A percentile compares a stretch with the other conserved stretches of the same genome.
phyloP scores from a whole-genome alignment of 2,888 invertebrate genomes.

The Dryocosmus kuriphilus region DNA sequence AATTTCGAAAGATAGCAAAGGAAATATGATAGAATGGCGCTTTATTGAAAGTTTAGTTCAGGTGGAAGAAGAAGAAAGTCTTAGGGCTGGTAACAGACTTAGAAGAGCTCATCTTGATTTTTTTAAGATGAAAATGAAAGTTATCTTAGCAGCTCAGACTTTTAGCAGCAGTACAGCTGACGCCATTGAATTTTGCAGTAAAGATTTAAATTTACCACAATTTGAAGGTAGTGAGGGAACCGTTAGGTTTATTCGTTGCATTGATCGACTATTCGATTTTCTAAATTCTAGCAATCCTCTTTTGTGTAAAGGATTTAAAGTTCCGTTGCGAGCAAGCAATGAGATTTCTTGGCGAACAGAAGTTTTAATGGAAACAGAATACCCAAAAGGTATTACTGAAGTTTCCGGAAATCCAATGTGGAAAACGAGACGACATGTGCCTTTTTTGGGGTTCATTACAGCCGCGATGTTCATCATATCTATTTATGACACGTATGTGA shows the following conservation, averaged over 20 bases:
- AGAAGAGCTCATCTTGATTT: conserved; percentile 36
- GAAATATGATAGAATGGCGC: no score
- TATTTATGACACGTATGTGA: no score
- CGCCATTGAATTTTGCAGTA: not conserved
- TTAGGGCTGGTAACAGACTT: conserved; percentile 41
- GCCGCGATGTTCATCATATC: no score
- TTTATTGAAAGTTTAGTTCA: conserved; percentile 6
- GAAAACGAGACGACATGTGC: no score
- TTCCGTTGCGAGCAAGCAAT: no score
- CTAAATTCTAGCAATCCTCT: no score
- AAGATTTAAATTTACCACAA: conserved; percentile 9
- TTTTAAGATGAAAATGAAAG: conserved; percentile 40
- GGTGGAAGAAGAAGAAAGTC: conserved; percentile 41
- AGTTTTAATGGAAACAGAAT: conserved; percentile 33
- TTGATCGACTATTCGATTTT: conserved; percentile 45
- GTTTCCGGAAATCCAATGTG: conserved; percentile 6
- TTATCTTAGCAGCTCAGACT: conserved; percentile 32
- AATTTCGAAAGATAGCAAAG: no score
- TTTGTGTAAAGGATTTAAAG: no score
- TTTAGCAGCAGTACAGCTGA: no score
- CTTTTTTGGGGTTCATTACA: no score
- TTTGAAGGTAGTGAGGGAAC: conserved; percentile 42
- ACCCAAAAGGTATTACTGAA: conserved; percentile 16
- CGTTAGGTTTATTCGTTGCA: conserved; percentile 43
- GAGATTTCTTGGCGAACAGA: no score